Evolutionary conservation across 2,797 vertebrate species (phyloP), one percentile per base, ranked within the genome.

Genomic region (Chrysocyon brachyurus): DNA sequence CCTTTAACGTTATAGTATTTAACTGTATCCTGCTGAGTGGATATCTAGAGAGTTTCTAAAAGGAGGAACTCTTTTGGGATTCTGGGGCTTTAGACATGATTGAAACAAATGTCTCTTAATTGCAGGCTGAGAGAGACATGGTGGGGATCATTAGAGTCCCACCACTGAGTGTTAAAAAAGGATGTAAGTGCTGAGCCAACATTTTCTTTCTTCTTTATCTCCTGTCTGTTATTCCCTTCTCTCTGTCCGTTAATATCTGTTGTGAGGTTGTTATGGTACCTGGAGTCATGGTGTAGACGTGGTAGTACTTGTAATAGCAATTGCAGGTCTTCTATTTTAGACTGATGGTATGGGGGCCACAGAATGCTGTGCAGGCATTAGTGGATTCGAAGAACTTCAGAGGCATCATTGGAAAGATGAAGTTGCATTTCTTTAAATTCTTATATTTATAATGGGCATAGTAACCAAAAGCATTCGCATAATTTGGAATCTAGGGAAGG

Each of bases 81-180:
- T 96, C 61, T 77, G 75, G 81, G 31, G 73, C 52, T 87, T 91
- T 72, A 49, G 70, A 17, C 6, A 12, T 2, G 49, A 87, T 36
- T 68, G 59, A 86, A 97, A 89, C 88, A 88, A 86, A 57, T 73
- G 21, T 59, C 63, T 85, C 68, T 85, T 68, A 79, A 68, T 91
- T 89, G 79, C 63, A 28, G 83, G 52, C 33, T 77, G 73, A 72
- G 33, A 49, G 91, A 84, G 95, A 33, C 6, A 1, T 68, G 64
- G 36, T 75, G 52, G 88, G 2, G 4, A 83, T 83, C 52, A 22
- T 68, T 63, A 78, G 79, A 46, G 5, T 87, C 46, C 24, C 14
- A 17, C 72, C 61, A 12, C 70, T 36, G 33, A 28, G 19, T 7
- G 66, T 59, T n/a, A 24, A 63, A 54, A 79, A 77, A 63, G 52